Evolutionary conservation across 2,888 invertebrate genomes (phyloP).

Genomic region (Macrophya alboannulata): DNA sequence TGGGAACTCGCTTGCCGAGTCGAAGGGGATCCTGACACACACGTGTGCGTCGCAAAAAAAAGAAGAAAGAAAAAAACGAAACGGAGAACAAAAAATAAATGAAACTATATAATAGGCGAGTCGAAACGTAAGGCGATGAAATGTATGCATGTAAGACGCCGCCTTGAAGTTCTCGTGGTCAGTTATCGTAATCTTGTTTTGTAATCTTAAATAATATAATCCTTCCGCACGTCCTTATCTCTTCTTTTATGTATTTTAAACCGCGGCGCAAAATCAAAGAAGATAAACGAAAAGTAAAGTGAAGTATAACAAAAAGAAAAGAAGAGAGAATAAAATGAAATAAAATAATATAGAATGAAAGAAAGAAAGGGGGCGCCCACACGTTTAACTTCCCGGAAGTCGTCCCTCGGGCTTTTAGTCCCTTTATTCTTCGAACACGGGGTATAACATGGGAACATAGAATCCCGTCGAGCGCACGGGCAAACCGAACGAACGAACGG

Average conservation of each 20-base stretch:
- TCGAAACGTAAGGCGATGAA: constrained; percentile 13
- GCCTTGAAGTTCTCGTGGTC: background rate
- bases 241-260: background rate
- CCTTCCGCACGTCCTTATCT: background rate
- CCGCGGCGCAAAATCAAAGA: constrained; percentile 30
- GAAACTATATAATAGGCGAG: constrained; percentile 57
- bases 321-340: background rate
- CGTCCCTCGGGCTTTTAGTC: constrained; percentile 3
- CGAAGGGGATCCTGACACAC: constrained; percentile 66
- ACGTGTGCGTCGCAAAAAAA: constrained; percentile 72
- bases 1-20: constrained; percentile 56
- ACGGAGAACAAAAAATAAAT: constrained; percentile 39
- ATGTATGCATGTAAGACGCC: background rate
- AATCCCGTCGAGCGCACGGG: constrained; percentile 40
- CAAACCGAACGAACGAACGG: constrained; percentile 30
- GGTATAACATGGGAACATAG: constrained; percentile 48
- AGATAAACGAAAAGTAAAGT: background rate
- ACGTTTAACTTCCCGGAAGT: constrained; percentile 52
- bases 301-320: background rate
- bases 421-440: constrained; percentile 44
- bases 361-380: constrained; percentile 34
- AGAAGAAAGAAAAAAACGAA: constrained; percentile 58
- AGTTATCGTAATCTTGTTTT: background rate
- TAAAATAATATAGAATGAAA: background rate
- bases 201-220: background rate